Conservation (phyloP, 37 sponge, comb jelly and placozoan genomes). For the Chondrosia reniformis region DNA sequence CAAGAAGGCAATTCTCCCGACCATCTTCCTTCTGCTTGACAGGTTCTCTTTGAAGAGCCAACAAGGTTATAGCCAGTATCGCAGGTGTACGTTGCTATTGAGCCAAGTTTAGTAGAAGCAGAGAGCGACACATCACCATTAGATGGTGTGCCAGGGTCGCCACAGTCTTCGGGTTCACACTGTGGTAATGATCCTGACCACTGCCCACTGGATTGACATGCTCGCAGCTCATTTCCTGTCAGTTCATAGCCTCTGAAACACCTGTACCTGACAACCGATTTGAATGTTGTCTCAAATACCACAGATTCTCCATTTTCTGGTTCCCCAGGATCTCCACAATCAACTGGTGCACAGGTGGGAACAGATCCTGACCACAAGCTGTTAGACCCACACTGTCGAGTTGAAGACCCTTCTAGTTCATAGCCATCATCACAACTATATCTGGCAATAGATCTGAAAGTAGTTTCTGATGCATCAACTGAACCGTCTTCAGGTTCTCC, state of each 20-base stretch:
- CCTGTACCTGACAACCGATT: slow-evolving; percentile 21
- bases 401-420: slow-evolving; percentile 30
- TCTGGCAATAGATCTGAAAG: slow-evolving; percentile 20
- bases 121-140: slow-evolving; percentile 23
- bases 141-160: slow-evolving; percentile 27
- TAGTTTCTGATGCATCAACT: slow-evolving; percentile 10
- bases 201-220: neutral
- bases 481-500: slow-evolving; percentile 24
- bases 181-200: slow-evolving; percentile 21
- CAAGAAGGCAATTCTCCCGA: slow-evolving; percentile 35
- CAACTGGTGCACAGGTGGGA: slow-evolving; percentile 42
- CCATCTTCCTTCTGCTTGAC: slow-evolving; percentile 45
- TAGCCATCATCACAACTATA: slow-evolving; percentile 56
- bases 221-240: neutral
- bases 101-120: slow-evolving; percentile 33
- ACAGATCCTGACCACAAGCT: slow-evolving; percentile 55
- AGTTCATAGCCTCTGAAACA: slow-evolving; percentile 21
- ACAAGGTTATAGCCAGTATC: slow-evolving; percentile 25
- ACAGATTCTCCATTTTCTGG: slow-evolving; percentile 23
- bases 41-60: slow-evolving; percentile 21
- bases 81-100: slow-evolving; percentile 38
- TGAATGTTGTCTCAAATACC: slow-evolving; percentile 1
- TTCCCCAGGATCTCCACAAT: slow-evolving; percentile 25
- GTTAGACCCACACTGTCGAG: slow-evolving; percentile 34
- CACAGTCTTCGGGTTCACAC: slow-evolving; percentile 37